phyloP scores from a whole-genome alignment of 2,113 vertebrate species.

The Menura novaehollandiae region DNA sequence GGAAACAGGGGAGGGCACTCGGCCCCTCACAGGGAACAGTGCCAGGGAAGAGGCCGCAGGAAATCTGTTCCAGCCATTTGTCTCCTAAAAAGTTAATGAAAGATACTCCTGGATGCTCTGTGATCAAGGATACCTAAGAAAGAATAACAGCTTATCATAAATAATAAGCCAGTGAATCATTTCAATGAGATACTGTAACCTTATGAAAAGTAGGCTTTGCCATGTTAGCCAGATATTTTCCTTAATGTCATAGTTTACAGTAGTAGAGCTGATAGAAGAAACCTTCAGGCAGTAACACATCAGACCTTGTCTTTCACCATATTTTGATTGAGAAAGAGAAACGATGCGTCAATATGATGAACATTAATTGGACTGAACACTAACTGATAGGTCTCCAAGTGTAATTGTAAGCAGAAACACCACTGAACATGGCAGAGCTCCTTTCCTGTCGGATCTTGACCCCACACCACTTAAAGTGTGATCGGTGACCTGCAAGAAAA shows the following conservation, averaged over 20 bases:
- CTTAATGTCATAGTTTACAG: neutral
- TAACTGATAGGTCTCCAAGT: neutral
- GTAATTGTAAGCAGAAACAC: neutral
- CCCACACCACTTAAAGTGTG: neutral
- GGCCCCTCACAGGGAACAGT: no score
- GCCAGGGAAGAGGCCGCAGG: neutral
- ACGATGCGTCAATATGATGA: neutral
- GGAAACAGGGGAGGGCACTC: no score
- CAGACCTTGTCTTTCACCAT: neutral
- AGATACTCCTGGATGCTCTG: neutral
- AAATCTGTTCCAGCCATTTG: neutral
- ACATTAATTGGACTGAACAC: conserved; percentile 13
- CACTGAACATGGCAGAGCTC: neutral
- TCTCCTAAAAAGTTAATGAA: neutral
- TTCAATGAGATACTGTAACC: neutral
- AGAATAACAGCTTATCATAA: neutral
- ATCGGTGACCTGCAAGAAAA: neutral
- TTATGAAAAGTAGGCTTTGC: neutral
- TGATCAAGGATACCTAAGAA: neutral
- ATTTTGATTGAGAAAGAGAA: neutral
- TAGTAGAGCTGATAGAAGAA: neutral
- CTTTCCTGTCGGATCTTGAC: neutral
- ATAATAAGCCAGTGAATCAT: neutral
- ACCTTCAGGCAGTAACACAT: neutral
- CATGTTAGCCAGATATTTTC: neutral